A percentile compares a stretch with the other conserved stretches of the same genome.
Conservation (phyloP, 2,797 vertebrate genomes). For the Periophthalmus magnuspinnatus region DNA sequence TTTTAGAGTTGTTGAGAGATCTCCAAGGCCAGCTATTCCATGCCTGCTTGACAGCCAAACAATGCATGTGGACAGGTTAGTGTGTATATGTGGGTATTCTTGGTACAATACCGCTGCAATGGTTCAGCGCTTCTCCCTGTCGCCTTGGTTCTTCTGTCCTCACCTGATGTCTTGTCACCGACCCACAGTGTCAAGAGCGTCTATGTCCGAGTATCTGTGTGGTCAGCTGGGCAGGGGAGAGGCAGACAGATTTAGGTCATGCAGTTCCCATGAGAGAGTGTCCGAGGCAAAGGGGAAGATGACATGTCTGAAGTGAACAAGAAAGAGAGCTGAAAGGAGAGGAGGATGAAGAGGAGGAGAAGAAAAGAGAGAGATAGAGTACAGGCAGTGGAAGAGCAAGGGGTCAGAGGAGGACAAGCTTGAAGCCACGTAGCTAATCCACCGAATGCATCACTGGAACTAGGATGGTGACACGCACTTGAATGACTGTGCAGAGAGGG, state of each 20-base stretch:
- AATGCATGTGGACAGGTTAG: constrained; percentile 30
- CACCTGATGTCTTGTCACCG: constrained; percentile 73
- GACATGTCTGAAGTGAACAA: constrained; percentile 70
- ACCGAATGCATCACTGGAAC: constrained; percentile 32
- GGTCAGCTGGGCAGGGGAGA: constrained; percentile 60
- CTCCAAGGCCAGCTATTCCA: constrained; percentile 28
- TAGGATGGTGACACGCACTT: constrained; percentile 23
- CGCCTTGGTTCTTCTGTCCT: constrained; percentile 69
- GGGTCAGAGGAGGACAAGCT: constrained; percentile 25
- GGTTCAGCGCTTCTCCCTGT: constrained; percentile 71
- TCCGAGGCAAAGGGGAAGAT: constrained; percentile 46
- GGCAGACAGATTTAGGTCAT: constrained; percentile 75
- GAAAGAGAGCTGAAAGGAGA: constrained; percentile 40
- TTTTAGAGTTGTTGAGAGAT: constrained; percentile 16
- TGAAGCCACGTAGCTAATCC: constrained; percentile 22
- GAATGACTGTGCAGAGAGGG: constrained; percentile 6
- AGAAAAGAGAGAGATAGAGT: constrained; percentile 47
- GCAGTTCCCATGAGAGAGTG: constrained; percentile 69
- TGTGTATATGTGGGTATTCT: constrained; percentile 30
- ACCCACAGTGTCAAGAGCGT: constrained; percentile 70
- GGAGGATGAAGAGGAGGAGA: constrained; percentile 13
- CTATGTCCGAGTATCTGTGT: constrained; percentile 41
- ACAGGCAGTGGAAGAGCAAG: neutral
- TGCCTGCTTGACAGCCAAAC: constrained; percentile 50
- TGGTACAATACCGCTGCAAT: constrained; percentile 59